Evolutionary conservation across 2,113 vertebrate species (phyloP), one percentile per base, ranked within the genome.

Genomic region (Tetrax tetrax): DNA sequence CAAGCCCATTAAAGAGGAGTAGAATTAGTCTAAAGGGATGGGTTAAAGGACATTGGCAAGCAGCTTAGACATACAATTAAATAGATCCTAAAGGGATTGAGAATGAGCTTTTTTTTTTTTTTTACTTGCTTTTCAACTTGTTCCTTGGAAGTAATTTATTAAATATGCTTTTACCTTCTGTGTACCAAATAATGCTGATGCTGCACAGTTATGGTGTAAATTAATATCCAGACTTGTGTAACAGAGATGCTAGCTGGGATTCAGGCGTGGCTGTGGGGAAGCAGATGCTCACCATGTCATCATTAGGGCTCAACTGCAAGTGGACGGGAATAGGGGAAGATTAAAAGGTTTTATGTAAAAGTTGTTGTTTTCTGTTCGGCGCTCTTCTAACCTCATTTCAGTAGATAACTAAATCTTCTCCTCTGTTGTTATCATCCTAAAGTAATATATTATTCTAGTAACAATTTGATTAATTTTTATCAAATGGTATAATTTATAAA

Each of bases 1-100:
- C 78, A 91, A 94, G 61, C 25, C 81, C 70, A 69, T 35, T 95
- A 70, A 87, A 90, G 93, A 79, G 21, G 8, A 25, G 31, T 31
- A n/a, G 70, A 89, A 95, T 85, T 76, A 85, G 25, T 92, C 93
- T 91, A 33, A 87, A 84, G 92, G 92, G 94, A 91, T 76, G 86
- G 91, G 77, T 91, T 96, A 87, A 81, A 87, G 80, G 63, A 83
- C 63, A 25, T 84, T 91, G 65, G 83, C 81, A 94, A 72, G 81
- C 74, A 91, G 60, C 78, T 87, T 57, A 87, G 87, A 45, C 29
- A 29, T 31, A 69, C 70, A 72, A 54, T 84, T 90, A 87, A 82
- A 72, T 51, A 81, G 82, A 61, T 90, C 79, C 87, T 96, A 14
- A 76, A 92, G 89, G 88, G 31, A 10, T 38, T 57, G 51, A 84